phyloP scores from a whole-genome alignment of 1,140 invertebrate species.

The Drosophila arawakana region DNA sequence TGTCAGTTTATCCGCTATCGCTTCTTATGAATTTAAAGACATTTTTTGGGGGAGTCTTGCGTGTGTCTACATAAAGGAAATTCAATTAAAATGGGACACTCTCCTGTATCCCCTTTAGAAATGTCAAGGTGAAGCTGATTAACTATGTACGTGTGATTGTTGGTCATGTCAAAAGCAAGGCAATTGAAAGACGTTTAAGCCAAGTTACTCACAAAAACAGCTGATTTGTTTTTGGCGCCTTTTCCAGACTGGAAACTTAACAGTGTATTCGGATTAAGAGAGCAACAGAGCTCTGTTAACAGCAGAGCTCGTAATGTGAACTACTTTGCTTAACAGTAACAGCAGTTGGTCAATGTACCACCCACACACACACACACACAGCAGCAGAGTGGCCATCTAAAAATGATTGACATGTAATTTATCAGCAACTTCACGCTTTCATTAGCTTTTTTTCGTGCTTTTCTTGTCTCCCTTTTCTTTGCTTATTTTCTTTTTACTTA shows the following conservation, averaged over 20 bases:
- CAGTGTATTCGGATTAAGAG: conserved; percentile 59
- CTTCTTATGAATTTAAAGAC: conserved; percentile 34
- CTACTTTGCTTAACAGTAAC: conserved; percentile 13
- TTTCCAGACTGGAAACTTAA: conserved; percentile 52
- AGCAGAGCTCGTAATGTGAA: neutral
- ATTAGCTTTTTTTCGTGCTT: conserved; percentile 23
- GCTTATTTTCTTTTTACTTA: conserved; percentile 1
- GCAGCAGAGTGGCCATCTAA: neutral
- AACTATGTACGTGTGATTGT: conserved; percentile 36
- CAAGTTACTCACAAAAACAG: conserved; percentile 47
- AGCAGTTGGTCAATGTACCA: conserved; percentile 14
- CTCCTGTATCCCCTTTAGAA: neutral
- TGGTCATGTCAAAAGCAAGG: conserved; percentile 12
- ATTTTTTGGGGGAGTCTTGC: conserved; percentile 16
- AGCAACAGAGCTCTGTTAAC: conserved; percentile 42
- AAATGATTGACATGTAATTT: conserved; percentile 39
- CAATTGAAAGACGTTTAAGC: conserved; percentile 18
- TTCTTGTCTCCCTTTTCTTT: conserved; percentile 7
- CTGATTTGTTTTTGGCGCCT: conserved; percentile 66
- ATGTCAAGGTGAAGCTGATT: conserved; percentile 43
- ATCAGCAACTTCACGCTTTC: conserved; percentile 23
- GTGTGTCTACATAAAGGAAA: conserved; percentile 51
- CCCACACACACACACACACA: neutral
- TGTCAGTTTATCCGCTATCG: conserved; percentile 22
- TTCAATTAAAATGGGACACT: conserved; percentile 55